Percentiles rank a stretch among this genome's conserved stretches.
These are phyloP conservation scores for Anser brachyrhynchus DNA, from an alignment of 2,113 vertebrate genomes.

Conservation along the genomic window DNA sequence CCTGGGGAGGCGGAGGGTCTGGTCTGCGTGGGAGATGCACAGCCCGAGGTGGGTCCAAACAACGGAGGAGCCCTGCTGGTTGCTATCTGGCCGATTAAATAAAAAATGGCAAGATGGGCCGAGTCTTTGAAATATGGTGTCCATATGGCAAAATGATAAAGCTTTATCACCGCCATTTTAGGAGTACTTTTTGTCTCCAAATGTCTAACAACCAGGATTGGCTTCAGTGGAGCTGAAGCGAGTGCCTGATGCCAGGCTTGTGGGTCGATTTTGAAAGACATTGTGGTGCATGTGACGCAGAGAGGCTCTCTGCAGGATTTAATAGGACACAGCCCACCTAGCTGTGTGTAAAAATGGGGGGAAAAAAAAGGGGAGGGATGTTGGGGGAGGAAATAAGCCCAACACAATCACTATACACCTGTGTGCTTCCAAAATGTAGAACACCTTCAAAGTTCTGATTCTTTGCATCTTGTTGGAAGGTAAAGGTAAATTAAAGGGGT, in stretches of 20 bases:
- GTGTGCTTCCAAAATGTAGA: background rate
- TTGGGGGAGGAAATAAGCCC: background rate
- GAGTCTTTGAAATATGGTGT: background rate
- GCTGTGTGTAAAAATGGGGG: too few species aligned
- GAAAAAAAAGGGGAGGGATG: background rate
- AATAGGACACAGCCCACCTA: background rate
- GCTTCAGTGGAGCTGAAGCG: background rate
- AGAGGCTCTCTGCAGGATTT: background rate
- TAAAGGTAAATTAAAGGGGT: background rate
- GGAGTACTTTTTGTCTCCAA: background rate
- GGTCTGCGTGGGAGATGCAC: background rate
- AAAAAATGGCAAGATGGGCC: background rate
- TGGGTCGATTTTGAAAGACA: background rate
- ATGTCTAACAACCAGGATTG: background rate
- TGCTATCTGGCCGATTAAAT: background rate
- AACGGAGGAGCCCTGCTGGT: accelerated
- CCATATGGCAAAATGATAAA: background rate
- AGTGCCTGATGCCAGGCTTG: background rate
- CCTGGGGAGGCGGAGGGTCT: background rate
- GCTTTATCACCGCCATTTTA: background rate
- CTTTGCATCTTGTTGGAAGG: background rate
- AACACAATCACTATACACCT: background rate
- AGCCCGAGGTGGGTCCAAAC: accelerated
- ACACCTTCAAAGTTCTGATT: background rate
- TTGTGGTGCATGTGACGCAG: background rate